phyloP scores from a whole-genome alignment of 2,888 invertebrate species.

The Mesorhabditis spiculigera region DNA sequence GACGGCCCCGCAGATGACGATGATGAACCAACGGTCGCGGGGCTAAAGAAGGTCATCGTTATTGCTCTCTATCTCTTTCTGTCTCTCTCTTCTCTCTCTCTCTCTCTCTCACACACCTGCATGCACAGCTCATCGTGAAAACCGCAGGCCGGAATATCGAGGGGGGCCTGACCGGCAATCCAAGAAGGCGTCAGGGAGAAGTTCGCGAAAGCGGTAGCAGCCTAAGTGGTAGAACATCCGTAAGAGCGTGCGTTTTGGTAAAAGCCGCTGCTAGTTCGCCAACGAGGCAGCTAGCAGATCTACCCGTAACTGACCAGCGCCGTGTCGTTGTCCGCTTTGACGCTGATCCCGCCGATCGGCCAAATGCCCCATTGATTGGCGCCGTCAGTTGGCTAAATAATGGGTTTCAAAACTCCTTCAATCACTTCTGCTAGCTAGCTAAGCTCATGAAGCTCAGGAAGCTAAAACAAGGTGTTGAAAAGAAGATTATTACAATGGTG shows the following conservation, averaged over 20 bases:
- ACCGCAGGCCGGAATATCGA: constrained; percentile 26
- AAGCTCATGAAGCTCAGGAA: too few species aligned
- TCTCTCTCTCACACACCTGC: neutral
- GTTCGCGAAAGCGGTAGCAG: neutral
- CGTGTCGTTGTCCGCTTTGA: neutral
- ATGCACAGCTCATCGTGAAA: constrained; percentile 26
- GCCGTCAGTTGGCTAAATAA: neutral
- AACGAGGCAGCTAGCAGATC: too few species aligned
- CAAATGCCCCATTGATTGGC: neutral
- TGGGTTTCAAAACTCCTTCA: neutral
- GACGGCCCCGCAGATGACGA: neutral
- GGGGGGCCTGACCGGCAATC: constrained; percentile 10
- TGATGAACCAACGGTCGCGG: constrained; percentile 10
- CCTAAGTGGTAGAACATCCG: neutral
- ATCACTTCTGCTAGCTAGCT: neutral
- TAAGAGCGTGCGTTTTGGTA: too few species aligned
- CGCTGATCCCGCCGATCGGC: neutral
- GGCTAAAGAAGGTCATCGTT: neutral
- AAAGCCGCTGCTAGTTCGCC: too few species aligned
- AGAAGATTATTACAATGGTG: neutral
- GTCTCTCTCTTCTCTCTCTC: too few species aligned
- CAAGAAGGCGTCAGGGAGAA: neutral
- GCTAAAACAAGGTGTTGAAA: too few species aligned
- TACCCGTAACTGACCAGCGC: neutral
- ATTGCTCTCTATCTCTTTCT: too few species aligned